phyloP scores from a whole-genome alignment of 2,113 vertebrate genomes.

The Muscicapa adusta region DNA sequence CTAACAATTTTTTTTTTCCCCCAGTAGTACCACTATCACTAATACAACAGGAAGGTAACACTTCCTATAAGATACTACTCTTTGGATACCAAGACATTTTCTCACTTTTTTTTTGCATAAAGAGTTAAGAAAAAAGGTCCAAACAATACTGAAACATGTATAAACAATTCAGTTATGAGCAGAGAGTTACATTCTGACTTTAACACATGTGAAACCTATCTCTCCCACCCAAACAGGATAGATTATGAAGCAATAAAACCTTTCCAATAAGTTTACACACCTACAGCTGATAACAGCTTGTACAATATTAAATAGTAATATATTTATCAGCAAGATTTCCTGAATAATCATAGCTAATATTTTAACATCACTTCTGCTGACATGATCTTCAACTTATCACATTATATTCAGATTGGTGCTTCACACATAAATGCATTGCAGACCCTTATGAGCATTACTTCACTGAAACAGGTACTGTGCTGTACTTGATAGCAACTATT shows the following conservation, averaged over 20 bases:
- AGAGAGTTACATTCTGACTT: background rate
- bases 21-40: background rate
- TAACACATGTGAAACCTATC: background rate
- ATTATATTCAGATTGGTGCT: background rate
- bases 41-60: background rate
- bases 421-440: background rate
- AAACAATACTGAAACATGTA: background rate
- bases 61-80: background rate
- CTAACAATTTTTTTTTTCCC: background rate
- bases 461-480: background rate
- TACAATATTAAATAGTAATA: background rate
- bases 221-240: background rate
- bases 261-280: background rate
- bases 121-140: background rate
- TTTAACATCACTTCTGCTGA: background rate
- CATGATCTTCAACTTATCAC: background rate
- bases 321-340: background rate
- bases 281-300: background rate
- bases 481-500: background rate
- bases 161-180: background rate
- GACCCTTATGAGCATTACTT: background rate
- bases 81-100: background rate
- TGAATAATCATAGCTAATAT: background rate
- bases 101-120: background rate
- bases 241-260: background rate